These are phyloP conservation scores for Monarcha castaneiventris DNA, from an alignment of 2,113 vertebrate species.

Conservation along the genomic window DNA sequence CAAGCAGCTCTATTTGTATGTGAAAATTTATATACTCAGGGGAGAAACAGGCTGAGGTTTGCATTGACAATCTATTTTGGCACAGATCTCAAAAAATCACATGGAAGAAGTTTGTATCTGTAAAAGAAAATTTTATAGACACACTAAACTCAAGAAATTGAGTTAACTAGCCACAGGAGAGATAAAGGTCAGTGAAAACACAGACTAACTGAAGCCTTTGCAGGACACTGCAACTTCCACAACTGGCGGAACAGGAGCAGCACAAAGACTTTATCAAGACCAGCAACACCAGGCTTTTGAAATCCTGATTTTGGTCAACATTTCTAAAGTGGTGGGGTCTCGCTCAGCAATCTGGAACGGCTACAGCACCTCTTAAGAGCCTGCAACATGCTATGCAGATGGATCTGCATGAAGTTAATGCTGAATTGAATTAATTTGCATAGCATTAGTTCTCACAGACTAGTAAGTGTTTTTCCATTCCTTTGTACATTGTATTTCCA, in stretches of 20 bases:
- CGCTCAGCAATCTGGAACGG: constrained; percentile 31
- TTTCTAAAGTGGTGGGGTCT: not conserved
- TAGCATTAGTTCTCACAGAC: constrained; percentile 65
- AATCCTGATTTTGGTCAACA: constrained; percentile 19
- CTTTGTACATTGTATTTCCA: constrained; percentile 56
- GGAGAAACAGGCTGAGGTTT: constrained; percentile 23
- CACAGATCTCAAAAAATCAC: not conserved
- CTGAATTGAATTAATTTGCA: constrained; percentile 69
- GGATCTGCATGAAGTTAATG: constrained; percentile 65
- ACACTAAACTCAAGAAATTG: not conserved
- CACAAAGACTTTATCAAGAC: not conserved
- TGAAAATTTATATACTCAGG: not conserved
- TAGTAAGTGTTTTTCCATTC: constrained; percentile 62
- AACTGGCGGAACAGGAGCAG: not conserved
- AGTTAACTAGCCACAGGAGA: not conserved
- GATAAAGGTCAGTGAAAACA: not conserved
- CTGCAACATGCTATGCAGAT: constrained; percentile 62
- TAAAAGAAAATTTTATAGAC: constrained; percentile 11
- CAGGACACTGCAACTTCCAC: not conserved
- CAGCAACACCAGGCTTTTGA: not conserved
- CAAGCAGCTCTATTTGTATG: constrained; percentile 38
- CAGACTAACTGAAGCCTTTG: not conserved
- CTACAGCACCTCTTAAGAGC: constrained; percentile 48
- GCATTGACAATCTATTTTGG: constrained; percentile 28
- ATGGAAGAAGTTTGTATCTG: constrained; percentile 12